Percentiles rank a stretch among this genome's conserved stretches.
Conservation (phyloP, 2,113 vertebrate species). For the pig (Sus scrofa) region DNA sequence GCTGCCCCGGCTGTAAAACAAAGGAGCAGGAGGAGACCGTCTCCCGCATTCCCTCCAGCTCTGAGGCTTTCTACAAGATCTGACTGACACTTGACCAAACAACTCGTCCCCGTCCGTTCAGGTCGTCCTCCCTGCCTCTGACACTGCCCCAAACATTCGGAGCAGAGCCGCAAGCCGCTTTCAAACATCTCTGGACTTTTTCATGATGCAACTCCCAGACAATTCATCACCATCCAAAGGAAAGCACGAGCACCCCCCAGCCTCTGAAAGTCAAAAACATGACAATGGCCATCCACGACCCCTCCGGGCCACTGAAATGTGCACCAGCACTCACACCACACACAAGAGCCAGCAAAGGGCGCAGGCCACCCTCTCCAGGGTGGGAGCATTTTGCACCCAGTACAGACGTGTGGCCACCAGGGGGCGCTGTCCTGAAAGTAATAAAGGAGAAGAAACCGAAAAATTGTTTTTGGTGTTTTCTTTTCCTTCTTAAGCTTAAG, state of each 20-base stretch:
- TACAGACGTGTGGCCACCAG: slow-evolving; percentile 60
- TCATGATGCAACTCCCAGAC: not conserved
- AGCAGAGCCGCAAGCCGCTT: not conserved
- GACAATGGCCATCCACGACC: not conserved
- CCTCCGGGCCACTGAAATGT: not conserved
- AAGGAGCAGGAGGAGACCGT: not conserved
- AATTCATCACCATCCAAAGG: not conserved
- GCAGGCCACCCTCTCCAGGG: not conserved
- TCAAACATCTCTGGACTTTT: slow-evolving; percentile 35
- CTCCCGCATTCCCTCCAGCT: not conserved
- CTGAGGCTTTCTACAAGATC: not conserved
- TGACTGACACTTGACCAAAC: slow-evolving; percentile 16
- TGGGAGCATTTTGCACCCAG: not conserved
- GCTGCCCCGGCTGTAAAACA: not conserved
- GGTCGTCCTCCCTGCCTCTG: not conserved
- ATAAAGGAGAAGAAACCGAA: slow-evolving; percentile 42
- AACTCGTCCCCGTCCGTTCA: not conserved
- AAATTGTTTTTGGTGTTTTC: slow-evolving; percentile 71
- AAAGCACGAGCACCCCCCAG: not conserved
- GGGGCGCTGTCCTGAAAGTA: slow-evolving; percentile 60
- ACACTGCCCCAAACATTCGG: not conserved
- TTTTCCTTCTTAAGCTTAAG: slow-evolving; percentile 67
- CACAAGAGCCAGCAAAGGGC: not conserved
- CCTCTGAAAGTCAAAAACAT: not conserved
- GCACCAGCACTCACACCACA: not conserved